phyloP scores from a whole-genome alignment of 2,888 invertebrate genomes.

The Choreutis nemorana region DNA sequence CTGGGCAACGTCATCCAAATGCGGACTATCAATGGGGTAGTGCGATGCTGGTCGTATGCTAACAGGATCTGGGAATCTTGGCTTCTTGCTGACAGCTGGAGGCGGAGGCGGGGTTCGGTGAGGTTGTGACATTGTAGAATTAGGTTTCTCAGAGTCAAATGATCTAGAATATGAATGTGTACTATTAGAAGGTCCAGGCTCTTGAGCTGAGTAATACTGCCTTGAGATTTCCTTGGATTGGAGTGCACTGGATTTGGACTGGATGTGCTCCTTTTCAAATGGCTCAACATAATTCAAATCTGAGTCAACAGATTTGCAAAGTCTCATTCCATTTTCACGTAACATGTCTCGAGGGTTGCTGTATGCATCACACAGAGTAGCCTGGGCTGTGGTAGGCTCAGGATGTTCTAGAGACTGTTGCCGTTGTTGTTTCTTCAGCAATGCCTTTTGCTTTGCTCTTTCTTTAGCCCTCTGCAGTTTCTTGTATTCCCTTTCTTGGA shows the following conservation, averaged over 20 bases:
- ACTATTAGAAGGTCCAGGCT: slow-evolving; percentile 25
- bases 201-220: slow-evolving; percentile 35
- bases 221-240: slow-evolving; percentile 46
- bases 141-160: slow-evolving; percentile 29
- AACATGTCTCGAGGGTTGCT: slow-evolving; percentile 55
- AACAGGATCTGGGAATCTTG: slow-evolving; percentile 55
- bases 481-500: slow-evolving; percentile 56
- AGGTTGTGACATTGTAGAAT: slow-evolving; percentile 24
- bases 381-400: slow-evolving; percentile 17
- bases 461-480: slow-evolving; percentile 56
- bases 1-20: slow-evolving; percentile 13
- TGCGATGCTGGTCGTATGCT: slow-evolving; percentile 57
- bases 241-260: slow-evolving; percentile 54
- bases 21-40: slow-evolving; percentile 40
- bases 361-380: slow-evolving; percentile 53
- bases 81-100: slow-evolving; percentile 44
- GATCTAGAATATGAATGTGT: slow-evolving; percentile 35
- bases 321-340: slow-evolving; percentile 37
- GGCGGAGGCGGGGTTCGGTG: slow-evolving; percentile 52
- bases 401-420: slow-evolving; percentile 19
- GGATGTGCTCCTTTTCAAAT: slow-evolving; percentile 56
- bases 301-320: slow-evolving; percentile 57
- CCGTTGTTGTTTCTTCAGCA: slow-evolving; percentile 52
- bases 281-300: slow-evolving; percentile 59
- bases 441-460: slow-evolving; percentile 50